phyloP scores from a whole-genome alignment of 37 sponge, comb jelly and placozoan species.

The Aplysina aerophoba region DNA sequence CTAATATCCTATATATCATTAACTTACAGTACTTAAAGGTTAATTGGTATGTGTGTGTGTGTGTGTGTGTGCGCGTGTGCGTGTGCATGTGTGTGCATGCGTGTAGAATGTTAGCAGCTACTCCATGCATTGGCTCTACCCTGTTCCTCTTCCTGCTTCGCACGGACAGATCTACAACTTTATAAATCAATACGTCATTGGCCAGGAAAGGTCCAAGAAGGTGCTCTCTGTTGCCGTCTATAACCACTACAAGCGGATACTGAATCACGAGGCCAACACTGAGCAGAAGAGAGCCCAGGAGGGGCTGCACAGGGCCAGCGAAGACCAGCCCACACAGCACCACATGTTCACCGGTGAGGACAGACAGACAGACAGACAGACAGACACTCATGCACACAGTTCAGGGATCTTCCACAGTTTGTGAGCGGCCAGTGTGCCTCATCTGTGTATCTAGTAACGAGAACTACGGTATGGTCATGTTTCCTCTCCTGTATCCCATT shows the following conservation, averaged over 20 bases:
- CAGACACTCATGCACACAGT: too few species aligned
- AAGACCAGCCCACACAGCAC: background rate
- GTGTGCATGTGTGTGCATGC: too few species aligned
- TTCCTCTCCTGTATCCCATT: too few species aligned
- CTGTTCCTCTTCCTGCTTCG: background rate
- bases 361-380: background rate
- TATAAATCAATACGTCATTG: conserved; percentile 88
- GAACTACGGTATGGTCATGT: too few species aligned
- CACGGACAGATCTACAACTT: conserved; percentile 84
- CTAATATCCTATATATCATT: background rate
- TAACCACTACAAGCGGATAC: conserved; percentile 97
- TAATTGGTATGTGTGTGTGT: background rate
- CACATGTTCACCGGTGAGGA: background rate
- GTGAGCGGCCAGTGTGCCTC: too few species aligned
- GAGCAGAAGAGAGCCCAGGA: background rate
- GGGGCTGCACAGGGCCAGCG: background rate
- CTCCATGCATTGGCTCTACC: too few species aligned
- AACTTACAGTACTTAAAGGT: too few species aligned
- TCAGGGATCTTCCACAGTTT: too few species aligned
- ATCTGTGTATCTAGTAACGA: too few species aligned
- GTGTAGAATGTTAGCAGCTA: too few species aligned
- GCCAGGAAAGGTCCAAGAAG: conserved; percentile 94
- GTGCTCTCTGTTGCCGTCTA: conserved; percentile 97
- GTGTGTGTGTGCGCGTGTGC: too few species aligned
- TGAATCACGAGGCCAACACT: too few species aligned